Percentiles rank a stretch among this genome's conserved stretches.
Conservation (phyloP, 2,888 invertebrate genomes). For the Tachina lurida region DNA sequence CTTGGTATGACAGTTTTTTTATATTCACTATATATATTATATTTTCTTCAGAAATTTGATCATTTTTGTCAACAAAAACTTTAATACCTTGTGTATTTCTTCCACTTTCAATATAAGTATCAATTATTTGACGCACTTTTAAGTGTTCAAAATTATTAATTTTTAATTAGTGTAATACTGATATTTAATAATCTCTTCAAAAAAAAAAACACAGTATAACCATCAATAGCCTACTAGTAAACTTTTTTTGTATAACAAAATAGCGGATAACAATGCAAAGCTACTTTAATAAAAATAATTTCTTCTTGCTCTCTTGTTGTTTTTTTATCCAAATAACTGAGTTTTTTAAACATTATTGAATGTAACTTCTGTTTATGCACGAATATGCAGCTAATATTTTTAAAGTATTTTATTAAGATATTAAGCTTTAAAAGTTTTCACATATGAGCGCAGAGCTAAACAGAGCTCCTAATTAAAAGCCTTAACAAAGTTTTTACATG, state of each 20-base stretch:
- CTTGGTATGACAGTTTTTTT: no score
- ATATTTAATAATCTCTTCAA: constrained; percentile 8
- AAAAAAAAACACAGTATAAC: constrained; percentile 6
- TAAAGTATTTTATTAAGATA: no score
- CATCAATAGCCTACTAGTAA: background rate
- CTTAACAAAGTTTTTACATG: no score
- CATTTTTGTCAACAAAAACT: constrained; percentile 13
- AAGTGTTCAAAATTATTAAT: constrained; percentile 44
- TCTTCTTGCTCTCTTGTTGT: no score
- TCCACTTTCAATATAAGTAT: constrained; percentile 55
- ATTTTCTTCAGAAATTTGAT: background rate
- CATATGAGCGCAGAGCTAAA: constrained; percentile 30
- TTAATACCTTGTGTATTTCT: constrained; percentile 27
- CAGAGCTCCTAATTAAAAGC: no score
- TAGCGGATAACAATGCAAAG: no score
- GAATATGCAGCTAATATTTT: no score
- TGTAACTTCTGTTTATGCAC: no score
- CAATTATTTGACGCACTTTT: constrained; percentile 52
- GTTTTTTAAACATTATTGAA: no score
- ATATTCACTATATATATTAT: constrained; percentile 29
- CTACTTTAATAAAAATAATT: background rate
- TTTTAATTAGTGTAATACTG: constrained; percentile 40
- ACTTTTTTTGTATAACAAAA: no score
- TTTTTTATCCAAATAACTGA: background rate
- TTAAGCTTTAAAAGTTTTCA: constrained; percentile 22